A percentile compares a stretch with the other conserved stretches of the same genome.
Conservation (phyloP, 2,888 invertebrate genomes). For the Tenthredo scrophulariae region DNA sequence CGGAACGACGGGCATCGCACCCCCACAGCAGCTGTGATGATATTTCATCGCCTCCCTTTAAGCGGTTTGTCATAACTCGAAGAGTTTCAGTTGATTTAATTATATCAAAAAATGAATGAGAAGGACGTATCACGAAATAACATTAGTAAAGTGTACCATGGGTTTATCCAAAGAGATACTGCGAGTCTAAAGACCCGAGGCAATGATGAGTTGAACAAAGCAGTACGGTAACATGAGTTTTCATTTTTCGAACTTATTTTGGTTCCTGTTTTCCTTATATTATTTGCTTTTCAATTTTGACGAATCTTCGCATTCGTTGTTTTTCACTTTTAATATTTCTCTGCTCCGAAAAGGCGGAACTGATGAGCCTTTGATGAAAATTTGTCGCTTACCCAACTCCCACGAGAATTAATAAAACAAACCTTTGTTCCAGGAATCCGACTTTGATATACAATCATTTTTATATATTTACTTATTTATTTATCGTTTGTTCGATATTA, state of each 20-base stretch:
- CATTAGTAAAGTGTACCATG: background rate
- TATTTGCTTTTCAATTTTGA: background rate
- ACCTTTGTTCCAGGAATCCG: background rate
- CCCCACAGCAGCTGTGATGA: background rate
- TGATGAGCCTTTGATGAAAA: constrained; percentile 36
- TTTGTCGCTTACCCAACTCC: constrained; percentile 10
- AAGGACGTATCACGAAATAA: background rate
- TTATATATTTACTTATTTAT: background rate
- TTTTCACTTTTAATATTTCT: background rate
- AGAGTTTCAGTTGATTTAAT: background rate
- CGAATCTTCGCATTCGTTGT: background rate
- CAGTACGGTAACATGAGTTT: background rate
- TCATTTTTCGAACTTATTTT: background rate
- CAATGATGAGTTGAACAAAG: background rate
- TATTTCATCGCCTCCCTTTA: background rate
- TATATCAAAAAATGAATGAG: background rate
- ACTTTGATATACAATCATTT: background rate
- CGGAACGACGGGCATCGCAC: constrained; percentile 62
- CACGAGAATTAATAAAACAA: constrained; percentile 17
- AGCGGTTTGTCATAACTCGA: background rate
- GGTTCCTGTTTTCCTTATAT: background rate
- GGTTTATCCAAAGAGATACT: background rate
- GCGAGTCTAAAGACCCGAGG: background rate
- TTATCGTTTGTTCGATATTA: background rate
- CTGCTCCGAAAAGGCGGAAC: background rate